Percentiles rank a stretch among this genome's conserved stretches.
Conservation (phyloP, 1,140 invertebrate species). For the Nephotettix cincticeps region DNA sequence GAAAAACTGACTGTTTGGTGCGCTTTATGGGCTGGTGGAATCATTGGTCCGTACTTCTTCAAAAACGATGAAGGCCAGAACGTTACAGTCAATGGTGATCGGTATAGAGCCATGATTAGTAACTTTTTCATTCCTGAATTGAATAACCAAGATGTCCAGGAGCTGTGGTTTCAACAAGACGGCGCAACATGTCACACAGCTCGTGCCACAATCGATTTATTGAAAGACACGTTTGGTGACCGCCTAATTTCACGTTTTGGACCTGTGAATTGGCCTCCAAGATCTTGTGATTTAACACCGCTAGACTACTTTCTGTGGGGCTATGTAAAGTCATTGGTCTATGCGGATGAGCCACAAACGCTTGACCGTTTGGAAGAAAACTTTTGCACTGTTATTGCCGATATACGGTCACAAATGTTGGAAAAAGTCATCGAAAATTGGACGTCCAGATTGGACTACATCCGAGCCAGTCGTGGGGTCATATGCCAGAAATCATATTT, state of each 20-base stretch:
- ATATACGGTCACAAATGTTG: too few relatives aligned
- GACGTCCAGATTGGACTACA: too few relatives aligned
- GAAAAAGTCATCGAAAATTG: too few relatives aligned
- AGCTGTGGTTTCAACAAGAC: neutral
- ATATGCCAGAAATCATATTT: too few relatives aligned
- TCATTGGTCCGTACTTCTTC: neutral
- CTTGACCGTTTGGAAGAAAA: too few relatives aligned
- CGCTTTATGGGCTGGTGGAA: too few relatives aligned
- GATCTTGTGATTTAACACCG: slow-evolving; percentile 10
- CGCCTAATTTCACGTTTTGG: neutral
- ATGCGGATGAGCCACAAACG: slow-evolving; percentile 11
- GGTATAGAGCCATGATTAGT: neutral
- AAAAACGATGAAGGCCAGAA: slow-evolving; percentile 4
- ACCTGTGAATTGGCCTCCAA: slow-evolving; percentile 14
- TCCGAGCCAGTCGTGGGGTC: too few relatives aligned
- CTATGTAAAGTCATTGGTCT: slow-evolving; percentile 5
- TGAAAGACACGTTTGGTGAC: neutral
- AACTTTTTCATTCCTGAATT: neutral
- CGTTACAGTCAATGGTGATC: neutral
- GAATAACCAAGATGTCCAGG: neutral
- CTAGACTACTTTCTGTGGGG: slow-evolving; percentile 18
- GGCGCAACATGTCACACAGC: neutral
- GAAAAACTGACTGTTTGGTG: slow-evolving; percentile 19
- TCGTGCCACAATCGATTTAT: neutral
- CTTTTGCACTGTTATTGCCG: too few relatives aligned